Percentiles rank a stretch among this genome's conserved stretches.
phyloP scores from a whole-genome alignment of 2,888 invertebrate genomes.

The Rhaphigaster nebulosa region DNA sequence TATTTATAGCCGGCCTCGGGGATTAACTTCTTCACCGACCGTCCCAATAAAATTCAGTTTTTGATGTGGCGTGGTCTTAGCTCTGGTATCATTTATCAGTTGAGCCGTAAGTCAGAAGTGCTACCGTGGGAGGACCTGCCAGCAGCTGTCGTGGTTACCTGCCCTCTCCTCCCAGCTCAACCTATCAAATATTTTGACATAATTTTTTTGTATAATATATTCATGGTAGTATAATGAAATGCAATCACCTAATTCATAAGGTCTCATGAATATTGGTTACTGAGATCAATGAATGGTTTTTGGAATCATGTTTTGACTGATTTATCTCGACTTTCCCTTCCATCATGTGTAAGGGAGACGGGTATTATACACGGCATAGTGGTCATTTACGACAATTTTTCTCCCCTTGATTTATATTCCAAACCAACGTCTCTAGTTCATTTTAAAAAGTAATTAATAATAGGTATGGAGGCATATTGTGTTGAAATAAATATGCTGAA shows the following conservation, averaged over 20 bases:
- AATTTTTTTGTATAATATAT: slow-evolving; percentile 21
- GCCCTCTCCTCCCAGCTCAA: not conserved
- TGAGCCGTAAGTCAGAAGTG: slow-evolving; percentile 28
- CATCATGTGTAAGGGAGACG: not conserved
- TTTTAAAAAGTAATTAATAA: no score
- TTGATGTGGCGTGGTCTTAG: not conserved
- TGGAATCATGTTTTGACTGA: not conserved
- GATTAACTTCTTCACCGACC: slow-evolving; percentile 11
- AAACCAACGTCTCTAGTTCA: no score
- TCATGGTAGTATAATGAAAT: slow-evolving; percentile 4
- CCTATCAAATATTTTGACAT: slow-evolving; percentile 39
- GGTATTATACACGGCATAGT: not conserved
- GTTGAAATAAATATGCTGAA: no score
- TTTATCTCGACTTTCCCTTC: not conserved
- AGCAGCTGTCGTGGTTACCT: slow-evolving; percentile 18
- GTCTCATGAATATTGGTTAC: not conserved
- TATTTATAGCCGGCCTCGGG: slow-evolving; percentile 52
- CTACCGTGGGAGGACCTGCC: slow-evolving; percentile 44
- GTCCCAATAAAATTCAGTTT: slow-evolving; percentile 25
- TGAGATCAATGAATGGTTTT: not conserved
- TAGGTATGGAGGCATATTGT: no score
- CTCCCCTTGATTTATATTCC: no score
- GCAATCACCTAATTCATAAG: not conserved
- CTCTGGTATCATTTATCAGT: slow-evolving; percentile 33
- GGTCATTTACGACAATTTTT: no score